Conservation (phyloP, 2,113 vertebrate species). For the Riparia riparia region DNA sequence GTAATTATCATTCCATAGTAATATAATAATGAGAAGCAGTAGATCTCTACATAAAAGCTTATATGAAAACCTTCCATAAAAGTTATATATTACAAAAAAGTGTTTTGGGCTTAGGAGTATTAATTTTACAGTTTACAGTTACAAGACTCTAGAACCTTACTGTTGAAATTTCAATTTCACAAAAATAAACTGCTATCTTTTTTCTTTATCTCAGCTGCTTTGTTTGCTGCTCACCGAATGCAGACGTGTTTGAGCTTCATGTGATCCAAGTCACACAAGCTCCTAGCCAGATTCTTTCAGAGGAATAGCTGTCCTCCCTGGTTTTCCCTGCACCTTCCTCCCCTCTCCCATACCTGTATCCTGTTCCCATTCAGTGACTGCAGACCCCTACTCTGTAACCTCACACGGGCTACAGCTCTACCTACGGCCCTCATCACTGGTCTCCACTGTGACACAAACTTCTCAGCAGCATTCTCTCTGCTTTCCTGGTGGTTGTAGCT, state of each 20-base stretch:
- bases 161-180: neutral
- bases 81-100: neutral
- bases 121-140: neutral
- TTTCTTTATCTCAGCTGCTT: neutral
- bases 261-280: neutral
- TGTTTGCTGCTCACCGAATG: neutral
- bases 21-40: neutral
- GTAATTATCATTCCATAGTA: neutral
- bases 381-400: neutral
- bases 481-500: neutral
- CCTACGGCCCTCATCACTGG: accelerated
- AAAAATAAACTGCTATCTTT: neutral
- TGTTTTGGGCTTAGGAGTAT: neutral
- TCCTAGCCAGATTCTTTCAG: neutral
- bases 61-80: neutral
- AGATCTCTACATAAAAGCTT: neutral
- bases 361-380: neutral
- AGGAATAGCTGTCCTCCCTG: neutral
- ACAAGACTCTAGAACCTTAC: neutral
- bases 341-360: neutral
- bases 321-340: neutral
- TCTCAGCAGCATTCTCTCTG: neutral
- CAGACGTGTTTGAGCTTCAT: neutral
- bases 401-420: neutral
- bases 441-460: neutral